A percentile compares a stretch with the other conserved stretches of the same genome.
Evolutionary conservation across 2,888 invertebrate species (phyloP).

Genomic region (Baccha elongata): DNA sequence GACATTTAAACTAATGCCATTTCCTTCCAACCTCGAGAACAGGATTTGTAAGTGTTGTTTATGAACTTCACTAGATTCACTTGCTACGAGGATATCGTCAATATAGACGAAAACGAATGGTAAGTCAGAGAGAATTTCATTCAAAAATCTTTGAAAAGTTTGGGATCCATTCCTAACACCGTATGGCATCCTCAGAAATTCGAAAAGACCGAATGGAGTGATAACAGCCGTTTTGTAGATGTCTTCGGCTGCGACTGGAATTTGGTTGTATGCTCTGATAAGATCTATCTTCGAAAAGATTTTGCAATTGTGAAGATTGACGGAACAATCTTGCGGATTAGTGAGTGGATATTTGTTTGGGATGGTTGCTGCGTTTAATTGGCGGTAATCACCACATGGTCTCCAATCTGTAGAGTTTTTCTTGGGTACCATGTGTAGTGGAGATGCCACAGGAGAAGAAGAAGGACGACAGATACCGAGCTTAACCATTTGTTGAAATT

Average conservation of each 20-base stretch:
- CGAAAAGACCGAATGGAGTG: conserved; percentile 57
- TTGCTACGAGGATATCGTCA: not conserved
- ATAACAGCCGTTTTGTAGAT: conserved; percentile 78
- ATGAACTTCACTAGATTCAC: not conserved
- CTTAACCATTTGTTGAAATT: conserved; percentile 74
- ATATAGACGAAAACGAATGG: not conserved
- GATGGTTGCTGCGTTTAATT: conserved; percentile 33
- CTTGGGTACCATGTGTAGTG: conserved; percentile 75
- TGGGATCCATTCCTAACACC: not conserved
- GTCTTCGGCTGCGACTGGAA: conserved; percentile 76
- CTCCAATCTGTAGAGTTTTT: conserved; percentile 33
- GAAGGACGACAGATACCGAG: conserved; percentile 73
- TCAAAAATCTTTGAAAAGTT: not conserved
- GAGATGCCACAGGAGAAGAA: conserved; percentile 74
- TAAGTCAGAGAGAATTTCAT: not conserved
- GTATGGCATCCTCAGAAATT: conserved; percentile 1
- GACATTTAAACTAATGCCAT: not conserved
- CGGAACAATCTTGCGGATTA: conserved; percentile 28
- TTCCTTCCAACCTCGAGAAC: not conserved
- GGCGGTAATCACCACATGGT: conserved; percentile 9
- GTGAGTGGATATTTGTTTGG: conserved; percentile 34
- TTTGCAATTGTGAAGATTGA: conserved; percentile 1
- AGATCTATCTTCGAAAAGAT: conserved; percentile 75
- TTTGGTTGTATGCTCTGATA: conserved; percentile 77
- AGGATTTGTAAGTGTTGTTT: not conserved